Evolutionary conservation across 2,113 vertebrate genomes (phyloP).

Genomic region (Gnathonemus echidnorhynchus): DNA sequence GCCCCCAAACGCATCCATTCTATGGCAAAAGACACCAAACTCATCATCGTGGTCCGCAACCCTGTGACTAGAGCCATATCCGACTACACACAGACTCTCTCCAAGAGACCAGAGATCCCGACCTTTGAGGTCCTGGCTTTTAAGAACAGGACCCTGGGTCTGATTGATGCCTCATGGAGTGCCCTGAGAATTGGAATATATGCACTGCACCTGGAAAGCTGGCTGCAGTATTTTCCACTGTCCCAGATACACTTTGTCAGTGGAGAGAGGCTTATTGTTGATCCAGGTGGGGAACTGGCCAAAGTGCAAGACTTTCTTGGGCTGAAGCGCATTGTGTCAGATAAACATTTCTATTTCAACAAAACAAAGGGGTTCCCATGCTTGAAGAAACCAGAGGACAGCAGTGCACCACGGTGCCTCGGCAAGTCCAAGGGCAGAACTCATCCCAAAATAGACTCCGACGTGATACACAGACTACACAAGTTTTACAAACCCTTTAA

Average conservation of each 20-base stretch:
- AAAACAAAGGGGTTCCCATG: slow-evolving; percentile 80
- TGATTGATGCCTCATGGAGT: slow-evolving; percentile 76
- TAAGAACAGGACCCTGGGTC: slow-evolving; percentile 64
- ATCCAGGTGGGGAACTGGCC: slow-evolving; percentile 73
- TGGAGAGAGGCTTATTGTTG: slow-evolving; percentile 71
- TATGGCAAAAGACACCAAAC: slow-evolving; percentile 78
- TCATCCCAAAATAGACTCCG: slow-evolving; percentile 73
- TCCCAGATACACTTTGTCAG: slow-evolving; percentile 77
- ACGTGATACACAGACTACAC: slow-evolving; percentile 74
- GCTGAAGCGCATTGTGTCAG: slow-evolving; percentile 74
- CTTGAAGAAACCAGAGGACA: slow-evolving; percentile 67
- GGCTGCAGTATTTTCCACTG: slow-evolving; percentile 74
- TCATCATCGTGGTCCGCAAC: slow-evolving; percentile 79
- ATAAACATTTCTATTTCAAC: slow-evolving; percentile 81
- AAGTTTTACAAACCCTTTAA: slow-evolving; percentile 81
- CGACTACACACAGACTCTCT: slow-evolving; percentile 79
- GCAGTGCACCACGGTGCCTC: slow-evolving; percentile 81
- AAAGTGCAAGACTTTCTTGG: slow-evolving; percentile 76
- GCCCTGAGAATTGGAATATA: slow-evolving; percentile 79
- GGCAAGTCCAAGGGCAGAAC: slow-evolving; percentile 78
- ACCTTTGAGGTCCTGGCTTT: slow-evolving; percentile 73
- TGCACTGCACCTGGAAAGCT: slow-evolving; percentile 75
- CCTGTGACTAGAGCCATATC: slow-evolving; percentile 80
- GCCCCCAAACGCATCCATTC: slow-evolving; percentile 78
- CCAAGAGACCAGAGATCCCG: slow-evolving; percentile 47